Conservation (phyloP, 2,113 vertebrate species). For the Trichechus manatus region DNA sequence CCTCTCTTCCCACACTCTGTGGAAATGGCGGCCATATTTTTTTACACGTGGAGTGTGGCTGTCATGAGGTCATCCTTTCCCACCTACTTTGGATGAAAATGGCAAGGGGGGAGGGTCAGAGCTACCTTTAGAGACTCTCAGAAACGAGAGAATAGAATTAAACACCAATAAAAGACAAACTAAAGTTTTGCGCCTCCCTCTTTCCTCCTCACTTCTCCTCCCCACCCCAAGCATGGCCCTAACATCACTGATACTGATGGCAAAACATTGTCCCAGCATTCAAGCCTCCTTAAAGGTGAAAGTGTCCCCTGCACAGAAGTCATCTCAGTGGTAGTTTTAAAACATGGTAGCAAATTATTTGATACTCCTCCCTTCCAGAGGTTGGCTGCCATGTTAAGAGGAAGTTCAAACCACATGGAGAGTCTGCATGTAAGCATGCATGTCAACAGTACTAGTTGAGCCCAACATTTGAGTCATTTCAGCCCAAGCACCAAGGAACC, state of each 20-base stretch:
- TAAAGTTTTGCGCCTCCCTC: not conserved
- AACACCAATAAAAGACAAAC: not conserved
- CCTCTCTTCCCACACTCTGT: not conserved
- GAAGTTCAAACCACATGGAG: not conserved
- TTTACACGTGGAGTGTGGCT: not conserved
- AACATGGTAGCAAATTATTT: not conserved
- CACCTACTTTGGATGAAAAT: not conserved
- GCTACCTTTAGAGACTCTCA: not conserved
- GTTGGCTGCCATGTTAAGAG: constrained; percentile 6
- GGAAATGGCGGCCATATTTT: not conserved
- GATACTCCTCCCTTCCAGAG: not conserved
- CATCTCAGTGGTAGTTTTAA: not conserved
- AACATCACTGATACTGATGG: not conserved
- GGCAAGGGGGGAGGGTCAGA: not conserved
- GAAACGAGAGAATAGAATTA: constrained; percentile 34
- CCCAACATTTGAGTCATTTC: constrained; percentile 5
- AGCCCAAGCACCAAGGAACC: not conserved
- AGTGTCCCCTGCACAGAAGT: not conserved
- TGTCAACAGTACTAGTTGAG: not conserved
- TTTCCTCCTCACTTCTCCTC: not conserved
- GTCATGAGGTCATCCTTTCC: not conserved
- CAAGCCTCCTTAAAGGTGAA: not conserved
- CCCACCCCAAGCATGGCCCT: not conserved
- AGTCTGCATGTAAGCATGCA: not conserved
- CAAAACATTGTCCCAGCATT: not conserved